Base-by-base conservation (phyloP, 2,113 vertebrate species). In the Epinephelus moara region DNA sequence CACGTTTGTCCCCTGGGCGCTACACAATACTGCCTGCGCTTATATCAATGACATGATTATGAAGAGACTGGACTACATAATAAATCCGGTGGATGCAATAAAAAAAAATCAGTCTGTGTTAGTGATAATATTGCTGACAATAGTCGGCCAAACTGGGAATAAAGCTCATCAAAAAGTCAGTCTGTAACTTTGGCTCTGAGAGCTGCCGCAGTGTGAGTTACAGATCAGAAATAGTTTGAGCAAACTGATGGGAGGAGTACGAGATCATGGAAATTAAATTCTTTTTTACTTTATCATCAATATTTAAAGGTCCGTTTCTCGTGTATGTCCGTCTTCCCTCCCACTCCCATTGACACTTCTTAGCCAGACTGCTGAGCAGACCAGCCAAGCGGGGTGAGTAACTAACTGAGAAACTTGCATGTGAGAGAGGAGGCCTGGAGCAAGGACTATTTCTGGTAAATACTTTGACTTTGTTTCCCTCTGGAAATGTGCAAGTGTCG, bases 21-120 rank as follows among this genome's bases (percentile, higher is more conserved):
- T 60, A 52, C 87, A 83, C 80, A 84, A 89, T 81, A 67, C 73
- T 14, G 45, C 30, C 80, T 53, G 59, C 18, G 64, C 77, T 75
- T 55, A 53, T 73, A 80, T 89, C 76, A 77, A 84, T 61, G 87
- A 82, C 70, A 78, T 33, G 45, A 77, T 87, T 82, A 91, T 89
- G 78, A 84, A 82, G 82, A 78, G 59, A 71, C 52, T 40, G 42
- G 67, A 88, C 67, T 68, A 7, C 27, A 84, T 84, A 79, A 87
- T 82, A 86, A 75, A 86, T 82, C 42, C 68, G 17, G 37, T 3
- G 55, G 52, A 81, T 52, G 67, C 25, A n/a, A 86, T 72, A 64
- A 73, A 23, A 40, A 40, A 81, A 75, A 78, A 61, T 67, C 72
- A 50, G 47, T 75, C 50, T 50, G 77, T 19, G 70, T 88, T 74